A percentile compares a stretch with the other conserved stretches of the same genome.
Conservation (phyloP, 2,113 vertebrate genomes). For the Brachyistius frenatus region DNA sequence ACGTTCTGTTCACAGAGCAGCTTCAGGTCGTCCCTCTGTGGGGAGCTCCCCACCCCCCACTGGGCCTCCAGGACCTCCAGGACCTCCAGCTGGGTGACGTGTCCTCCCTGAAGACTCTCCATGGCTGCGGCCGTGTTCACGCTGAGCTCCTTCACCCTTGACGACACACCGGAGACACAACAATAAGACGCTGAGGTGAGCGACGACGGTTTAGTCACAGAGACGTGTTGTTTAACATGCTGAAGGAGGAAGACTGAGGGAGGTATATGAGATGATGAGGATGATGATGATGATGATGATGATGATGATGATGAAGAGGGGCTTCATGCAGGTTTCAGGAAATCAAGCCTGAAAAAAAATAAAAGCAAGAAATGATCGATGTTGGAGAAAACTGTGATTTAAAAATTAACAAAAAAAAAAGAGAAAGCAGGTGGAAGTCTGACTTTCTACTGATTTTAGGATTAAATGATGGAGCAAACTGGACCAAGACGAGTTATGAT, state of each 20-base stretch:
- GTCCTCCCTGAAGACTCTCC: slow-evolving; percentile 87
- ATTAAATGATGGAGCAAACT: too few relatives aligned
- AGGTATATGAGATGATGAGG: neutral
- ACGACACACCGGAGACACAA: slow-evolving; percentile 37
- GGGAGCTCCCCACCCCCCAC: slow-evolving; percentile 98
- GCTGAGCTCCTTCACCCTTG: slow-evolving; percentile 91
- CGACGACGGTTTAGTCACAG: neutral
- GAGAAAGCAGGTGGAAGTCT: too few relatives aligned
- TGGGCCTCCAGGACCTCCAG: slow-evolving; percentile 95
- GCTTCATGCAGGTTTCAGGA: slow-evolving; percentile 16
- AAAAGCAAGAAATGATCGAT: neutral
- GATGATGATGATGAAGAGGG: neutral
- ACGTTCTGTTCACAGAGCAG: slow-evolving; percentile 99
- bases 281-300: slow-evolving; percentile 1
- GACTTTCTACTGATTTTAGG: too few relatives aligned
- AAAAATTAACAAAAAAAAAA: neutral
- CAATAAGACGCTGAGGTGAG: neutral
- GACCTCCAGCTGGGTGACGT: slow-evolving; percentile 92
- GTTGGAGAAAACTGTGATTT: neutral
- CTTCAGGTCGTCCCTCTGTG: slow-evolving; percentile 98
- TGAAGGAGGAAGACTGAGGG: neutral
- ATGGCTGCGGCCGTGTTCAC: slow-evolving; percentile 84
- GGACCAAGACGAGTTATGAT: too few relatives aligned
- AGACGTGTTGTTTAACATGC: neutral
- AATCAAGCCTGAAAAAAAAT: neutral